A percentile compares a stretch with the other conserved stretches of the same genome.
Evolutionary conservation across 2,113 vertebrate species (phyloP).

Genomic region (Cacatua alba): DNA sequence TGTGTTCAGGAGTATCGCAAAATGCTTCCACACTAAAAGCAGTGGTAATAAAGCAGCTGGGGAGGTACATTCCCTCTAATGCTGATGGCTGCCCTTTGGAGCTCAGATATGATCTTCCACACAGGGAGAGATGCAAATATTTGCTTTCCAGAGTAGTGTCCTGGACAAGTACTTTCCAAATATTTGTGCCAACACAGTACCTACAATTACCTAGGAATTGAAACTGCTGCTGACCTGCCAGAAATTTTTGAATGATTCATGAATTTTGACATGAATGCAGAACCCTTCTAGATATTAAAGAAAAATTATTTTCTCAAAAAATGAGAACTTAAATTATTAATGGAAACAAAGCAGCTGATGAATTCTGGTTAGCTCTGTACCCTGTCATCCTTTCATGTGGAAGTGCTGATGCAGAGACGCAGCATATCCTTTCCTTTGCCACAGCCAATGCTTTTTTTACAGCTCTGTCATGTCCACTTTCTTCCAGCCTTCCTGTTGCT

Average conservation of each 20-base stretch:
- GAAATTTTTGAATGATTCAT: background rate
- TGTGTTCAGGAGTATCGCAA: background rate
- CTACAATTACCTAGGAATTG: background rate
- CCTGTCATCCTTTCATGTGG: background rate
- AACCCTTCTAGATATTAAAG: background rate
- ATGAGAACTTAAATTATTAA: background rate
- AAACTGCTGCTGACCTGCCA: background rate
- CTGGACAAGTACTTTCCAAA: background rate
- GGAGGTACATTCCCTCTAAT: background rate
- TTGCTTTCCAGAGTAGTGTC: background rate
- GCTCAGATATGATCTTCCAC: background rate
- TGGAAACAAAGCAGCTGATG: background rate
- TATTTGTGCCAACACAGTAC: background rate
- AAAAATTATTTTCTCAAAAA: background rate
- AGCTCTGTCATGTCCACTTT: constrained; percentile 19
- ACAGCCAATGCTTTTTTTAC: background rate
- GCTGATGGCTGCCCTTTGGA: constrained; percentile 29
- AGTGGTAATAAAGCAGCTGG: constrained; percentile 18
- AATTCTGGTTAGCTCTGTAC: background rate
- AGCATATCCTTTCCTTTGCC: background rate
- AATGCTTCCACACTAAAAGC: background rate
- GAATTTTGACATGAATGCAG: background rate
- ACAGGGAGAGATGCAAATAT: background rate
- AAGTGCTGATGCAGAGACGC: background rate
- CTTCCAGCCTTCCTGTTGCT: background rate